Conservation (phyloP, 2,113 vertebrate species). For the Bucco capensis region DNA sequence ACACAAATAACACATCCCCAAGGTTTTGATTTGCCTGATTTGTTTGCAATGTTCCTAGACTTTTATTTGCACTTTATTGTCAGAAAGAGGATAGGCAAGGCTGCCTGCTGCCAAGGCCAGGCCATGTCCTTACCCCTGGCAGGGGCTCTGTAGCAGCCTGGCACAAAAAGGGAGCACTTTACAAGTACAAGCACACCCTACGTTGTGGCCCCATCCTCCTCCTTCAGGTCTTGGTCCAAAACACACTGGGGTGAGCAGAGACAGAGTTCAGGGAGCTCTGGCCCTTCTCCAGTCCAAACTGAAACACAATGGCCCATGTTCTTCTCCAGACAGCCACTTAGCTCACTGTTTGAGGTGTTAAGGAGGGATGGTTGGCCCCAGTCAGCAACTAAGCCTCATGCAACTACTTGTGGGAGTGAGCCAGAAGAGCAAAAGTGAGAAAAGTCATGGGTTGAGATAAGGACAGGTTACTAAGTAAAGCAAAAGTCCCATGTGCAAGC, state of each 20-base stretch:
- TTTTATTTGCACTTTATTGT: background rate
- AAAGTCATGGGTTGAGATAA: background rate
- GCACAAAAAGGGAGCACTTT: background rate
- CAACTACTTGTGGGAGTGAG: background rate
- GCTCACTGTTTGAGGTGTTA: background rate
- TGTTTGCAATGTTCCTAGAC: background rate
- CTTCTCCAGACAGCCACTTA: background rate
- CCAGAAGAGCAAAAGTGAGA: background rate
- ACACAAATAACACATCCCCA: background rate
- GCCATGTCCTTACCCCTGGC: background rate
- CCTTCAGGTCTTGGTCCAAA: background rate
- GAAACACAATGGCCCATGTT: background rate
- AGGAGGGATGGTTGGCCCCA: background rate
- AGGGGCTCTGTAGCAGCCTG: background rate
- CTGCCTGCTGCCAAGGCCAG: background rate
- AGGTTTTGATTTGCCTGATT: background rate
- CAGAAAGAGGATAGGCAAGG: background rate
- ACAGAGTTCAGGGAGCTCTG: background rate
- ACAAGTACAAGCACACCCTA: background rate
- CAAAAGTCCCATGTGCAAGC: background rate
- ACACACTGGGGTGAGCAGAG: background rate
- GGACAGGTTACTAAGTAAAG: background rate
- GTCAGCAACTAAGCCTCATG: background rate
- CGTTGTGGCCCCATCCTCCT: background rate
- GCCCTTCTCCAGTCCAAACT: background rate